These are phyloP conservation scores for Pandemis heparana DNA, from an alignment of 2,888 invertebrate species.

Conservation along the genomic window DNA sequence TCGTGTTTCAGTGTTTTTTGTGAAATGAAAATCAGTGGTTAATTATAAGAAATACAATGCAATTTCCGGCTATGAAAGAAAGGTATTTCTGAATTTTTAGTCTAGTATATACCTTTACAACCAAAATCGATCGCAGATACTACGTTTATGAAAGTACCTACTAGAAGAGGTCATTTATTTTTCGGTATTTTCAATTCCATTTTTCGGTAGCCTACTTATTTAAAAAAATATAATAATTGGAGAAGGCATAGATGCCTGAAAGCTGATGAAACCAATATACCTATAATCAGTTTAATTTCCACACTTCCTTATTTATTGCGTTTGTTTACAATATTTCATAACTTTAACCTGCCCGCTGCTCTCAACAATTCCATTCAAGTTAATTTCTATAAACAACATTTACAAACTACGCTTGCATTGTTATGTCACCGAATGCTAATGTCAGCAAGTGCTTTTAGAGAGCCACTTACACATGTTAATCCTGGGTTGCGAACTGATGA, in stretches of 20 bases:
- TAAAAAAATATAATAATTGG: too few relatives aligned
- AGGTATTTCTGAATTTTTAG: constrained; percentile 8
- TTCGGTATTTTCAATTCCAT: neutral
- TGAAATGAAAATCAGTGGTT: constrained; percentile 8
- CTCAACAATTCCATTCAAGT: constrained; percentile 32
- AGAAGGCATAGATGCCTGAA: too few relatives aligned
- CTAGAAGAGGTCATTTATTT: too few relatives aligned
- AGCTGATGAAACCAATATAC: too few relatives aligned
- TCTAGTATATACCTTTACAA: neutral
- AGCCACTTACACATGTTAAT: constrained; percentile 52
- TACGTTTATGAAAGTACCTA: neutral
- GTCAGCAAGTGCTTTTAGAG: constrained; percentile 68
- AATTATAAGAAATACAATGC: neutral
- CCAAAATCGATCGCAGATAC: neutral
- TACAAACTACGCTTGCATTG: constrained; percentile 41
- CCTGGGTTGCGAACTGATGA: constrained; percentile 27
- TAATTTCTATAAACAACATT: constrained; percentile 39
- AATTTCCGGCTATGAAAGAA: constrained; percentile 4
- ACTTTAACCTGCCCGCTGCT: constrained; percentile 13
- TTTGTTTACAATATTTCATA: constrained; percentile 37
- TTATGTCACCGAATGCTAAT: constrained; percentile 72
- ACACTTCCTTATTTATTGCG: constrained; percentile 2
- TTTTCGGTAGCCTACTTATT: too few relatives aligned
- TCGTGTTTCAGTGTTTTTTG: constrained; percentile 26
- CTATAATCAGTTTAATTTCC: neutral